These are phyloP conservation scores for Byasa hedistus DNA, from an alignment of 2,888 invertebrate species.

Conservation along the genomic window DNA sequence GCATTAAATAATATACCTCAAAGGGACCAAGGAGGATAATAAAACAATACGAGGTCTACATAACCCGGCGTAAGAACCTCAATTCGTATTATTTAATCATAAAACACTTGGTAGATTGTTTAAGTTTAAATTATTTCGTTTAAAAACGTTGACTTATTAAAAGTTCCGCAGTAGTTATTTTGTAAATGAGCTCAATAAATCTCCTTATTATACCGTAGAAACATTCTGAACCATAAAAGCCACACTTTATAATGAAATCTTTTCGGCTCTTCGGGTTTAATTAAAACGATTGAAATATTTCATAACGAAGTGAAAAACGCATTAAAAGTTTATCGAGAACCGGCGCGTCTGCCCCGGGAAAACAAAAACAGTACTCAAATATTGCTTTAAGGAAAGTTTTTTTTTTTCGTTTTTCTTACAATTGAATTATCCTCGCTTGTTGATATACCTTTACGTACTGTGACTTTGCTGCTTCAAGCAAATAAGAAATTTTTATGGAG, in stretches of 20 bases:
- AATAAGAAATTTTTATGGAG: too few species aligned
- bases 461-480: too few species aligned
- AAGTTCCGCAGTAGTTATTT: constrained; percentile 28
- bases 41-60: constrained; percentile 12
- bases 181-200: constrained; percentile 45
- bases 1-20: constrained; percentile 13
- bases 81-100: constrained; percentile 26
- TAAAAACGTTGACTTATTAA: constrained; percentile 29
- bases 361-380: constrained; percentile 47
- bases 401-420: constrained; percentile 27
- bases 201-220: constrained; percentile 43
- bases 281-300: constrained; percentile 64
- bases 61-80: constrained; percentile 16
- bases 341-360: constrained; percentile 39
- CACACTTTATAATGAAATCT: constrained; percentile 49
- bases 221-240: constrained; percentile 43
- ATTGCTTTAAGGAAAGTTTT: constrained; percentile 33
- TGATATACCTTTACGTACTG: neutral
- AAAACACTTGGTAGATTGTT: constrained; percentile 26
- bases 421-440: constrained; percentile 26
- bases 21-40: constrained; percentile 11
- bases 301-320: constrained; percentile 67
- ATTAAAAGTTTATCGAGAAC: constrained; percentile 64
- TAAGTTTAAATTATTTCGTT: constrained; percentile 25
- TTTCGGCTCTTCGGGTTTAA: constrained; percentile 53